Evolutionary conservation across 2,888 invertebrate genomes (phyloP).

Genomic region (Geophilus truncorum): DNA sequence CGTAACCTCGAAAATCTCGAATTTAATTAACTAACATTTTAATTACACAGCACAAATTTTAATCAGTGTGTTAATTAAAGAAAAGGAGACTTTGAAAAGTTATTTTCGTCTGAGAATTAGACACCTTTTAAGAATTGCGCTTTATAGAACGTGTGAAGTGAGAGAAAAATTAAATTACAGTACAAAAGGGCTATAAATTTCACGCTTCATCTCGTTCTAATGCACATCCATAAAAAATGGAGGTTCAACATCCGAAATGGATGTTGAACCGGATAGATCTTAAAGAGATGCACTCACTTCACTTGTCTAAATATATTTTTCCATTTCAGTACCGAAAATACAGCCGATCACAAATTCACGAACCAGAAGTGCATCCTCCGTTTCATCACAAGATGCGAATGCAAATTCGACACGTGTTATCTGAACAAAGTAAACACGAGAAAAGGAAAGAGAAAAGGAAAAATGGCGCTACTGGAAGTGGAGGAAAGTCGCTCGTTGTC

Average conservation of each 20-base stretch:
- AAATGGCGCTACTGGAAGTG: conserved; percentile 52
- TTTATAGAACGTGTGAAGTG: too few species aligned
- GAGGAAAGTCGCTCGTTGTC: neutral
- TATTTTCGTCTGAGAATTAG: too few species aligned
- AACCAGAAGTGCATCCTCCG: conserved; percentile 41
- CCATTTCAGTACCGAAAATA: conserved; percentile 41
- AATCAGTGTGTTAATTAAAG: too few species aligned
- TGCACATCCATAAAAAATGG: neutral
- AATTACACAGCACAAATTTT: too few species aligned
- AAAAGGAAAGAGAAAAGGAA: conserved; percentile 78
- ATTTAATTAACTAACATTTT: too few species aligned
- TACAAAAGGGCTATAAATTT: neutral
- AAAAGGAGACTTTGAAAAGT: too few species aligned
- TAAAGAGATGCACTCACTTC: neutral
- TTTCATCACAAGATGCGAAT: conserved; percentile 76
- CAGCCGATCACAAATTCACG: conserved; percentile 41
- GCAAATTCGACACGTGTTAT: conserved; percentile 80
- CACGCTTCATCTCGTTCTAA: neutral
- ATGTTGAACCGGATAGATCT: neutral
- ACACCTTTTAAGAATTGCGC: too few species aligned
- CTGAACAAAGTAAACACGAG: conserved; percentile 66
- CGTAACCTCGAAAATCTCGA: too few species aligned
- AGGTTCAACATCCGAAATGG: neutral
- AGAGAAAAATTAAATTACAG: neutral
- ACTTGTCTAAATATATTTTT: neutral